phyloP scores from a whole-genome alignment of 2,888 invertebrate genomes.

The Morpho achilles region DNA sequence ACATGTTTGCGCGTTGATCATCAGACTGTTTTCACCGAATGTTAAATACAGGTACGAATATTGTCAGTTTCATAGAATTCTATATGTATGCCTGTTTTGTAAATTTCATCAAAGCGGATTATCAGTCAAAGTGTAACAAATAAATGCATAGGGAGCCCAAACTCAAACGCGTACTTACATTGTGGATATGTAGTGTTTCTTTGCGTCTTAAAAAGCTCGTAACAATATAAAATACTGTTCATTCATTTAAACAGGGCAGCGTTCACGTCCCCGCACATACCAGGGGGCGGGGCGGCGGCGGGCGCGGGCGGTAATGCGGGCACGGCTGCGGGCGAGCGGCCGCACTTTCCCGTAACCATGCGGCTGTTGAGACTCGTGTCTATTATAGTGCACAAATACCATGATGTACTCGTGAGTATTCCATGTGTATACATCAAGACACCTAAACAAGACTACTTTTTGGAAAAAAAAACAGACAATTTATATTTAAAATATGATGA shows the following conservation, averaged over 20 bases:
- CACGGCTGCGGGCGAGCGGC: conserved; percentile 86
- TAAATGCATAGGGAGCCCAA: no score
- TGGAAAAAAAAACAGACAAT: no score
- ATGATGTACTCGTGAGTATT: conserved; percentile 88
- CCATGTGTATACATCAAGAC: no score
- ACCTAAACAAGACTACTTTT: no score
- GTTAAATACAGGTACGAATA: conserved; percentile 89
- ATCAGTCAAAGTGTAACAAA: background rate
- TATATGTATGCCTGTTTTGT: background rate
- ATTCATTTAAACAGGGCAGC: conserved; percentile 46
- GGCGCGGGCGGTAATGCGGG: conserved; percentile 78
- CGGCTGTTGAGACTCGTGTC: conserved; percentile 94
- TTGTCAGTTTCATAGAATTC: background rate
- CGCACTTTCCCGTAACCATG: conserved; percentile 98
- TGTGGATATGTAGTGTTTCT: no score
- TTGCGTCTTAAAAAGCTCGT: no score
- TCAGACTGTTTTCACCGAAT: conserved; percentile 98
- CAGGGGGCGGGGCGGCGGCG: conserved; percentile 54
- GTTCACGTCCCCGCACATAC: conserved; percentile 61
- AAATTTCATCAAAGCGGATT: background rate
- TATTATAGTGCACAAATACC: conserved; percentile 95
- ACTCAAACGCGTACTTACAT: no score
- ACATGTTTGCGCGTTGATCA: conserved; percentile 98
- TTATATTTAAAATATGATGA: no score
- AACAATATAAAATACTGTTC: no score